Percentiles rank a stretch among this genome's conserved stretches.
These are phyloP conservation scores for Ceratina japonica DNA, from an alignment of 1,140 invertebrate genomes.

Conservation along the genomic window DNA sequence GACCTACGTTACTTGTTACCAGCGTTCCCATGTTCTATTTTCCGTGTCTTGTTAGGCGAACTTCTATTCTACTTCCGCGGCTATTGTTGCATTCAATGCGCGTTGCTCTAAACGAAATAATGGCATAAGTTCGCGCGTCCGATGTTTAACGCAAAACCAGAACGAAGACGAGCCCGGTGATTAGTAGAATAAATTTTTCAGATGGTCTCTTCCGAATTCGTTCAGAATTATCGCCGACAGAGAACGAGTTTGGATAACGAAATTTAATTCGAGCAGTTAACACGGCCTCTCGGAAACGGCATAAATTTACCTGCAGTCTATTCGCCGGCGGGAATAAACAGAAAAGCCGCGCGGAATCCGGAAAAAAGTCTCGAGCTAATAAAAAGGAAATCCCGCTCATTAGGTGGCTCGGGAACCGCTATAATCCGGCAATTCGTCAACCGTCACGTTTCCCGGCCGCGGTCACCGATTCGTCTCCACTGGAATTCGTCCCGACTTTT, in stretches of 20 bases:
- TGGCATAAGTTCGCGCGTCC: too few species aligned
- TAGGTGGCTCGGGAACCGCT: neutral
- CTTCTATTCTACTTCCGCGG: neutral
- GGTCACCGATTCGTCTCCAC: neutral
- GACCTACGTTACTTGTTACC: neutral
- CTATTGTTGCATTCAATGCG: neutral
- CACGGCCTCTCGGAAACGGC: neutral
- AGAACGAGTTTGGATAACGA: too few species aligned
- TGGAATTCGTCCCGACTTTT: neutral
- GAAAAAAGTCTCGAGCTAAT: neutral
- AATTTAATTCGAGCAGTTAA: too few species aligned
- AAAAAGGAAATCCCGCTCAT: constrained; percentile 3
- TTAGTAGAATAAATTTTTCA: too few species aligned
- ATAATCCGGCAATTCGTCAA: constrained; percentile 1
- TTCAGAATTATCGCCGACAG: too few species aligned
- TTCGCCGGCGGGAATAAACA: neutral
- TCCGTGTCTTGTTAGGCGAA: neutral
- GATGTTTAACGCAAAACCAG: too few species aligned
- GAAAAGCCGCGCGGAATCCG: neutral
- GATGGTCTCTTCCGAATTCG: too few species aligned
- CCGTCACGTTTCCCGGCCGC: neutral
- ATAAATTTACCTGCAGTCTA: neutral
- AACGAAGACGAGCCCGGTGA: too few species aligned
- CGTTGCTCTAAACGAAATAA: too few species aligned
- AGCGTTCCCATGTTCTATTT: constrained; percentile 3